A percentile compares a stretch with the other conserved stretches of the same genome.
phyloP scores from a whole-genome alignment of 2,113 vertebrate species.

The Coregonus clupeaformis region DNA sequence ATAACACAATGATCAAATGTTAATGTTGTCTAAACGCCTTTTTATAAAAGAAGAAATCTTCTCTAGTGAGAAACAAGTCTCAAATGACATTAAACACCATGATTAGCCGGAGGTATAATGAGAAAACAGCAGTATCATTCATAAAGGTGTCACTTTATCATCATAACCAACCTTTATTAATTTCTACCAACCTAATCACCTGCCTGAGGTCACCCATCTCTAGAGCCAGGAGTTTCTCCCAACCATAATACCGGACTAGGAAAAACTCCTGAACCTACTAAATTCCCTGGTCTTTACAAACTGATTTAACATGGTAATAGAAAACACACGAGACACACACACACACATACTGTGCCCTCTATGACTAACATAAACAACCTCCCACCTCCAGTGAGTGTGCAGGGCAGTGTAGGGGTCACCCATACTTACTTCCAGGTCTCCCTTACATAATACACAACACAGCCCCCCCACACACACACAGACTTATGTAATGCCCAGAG shows the following conservation, averaged over 20 bases:
- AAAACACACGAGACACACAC: background rate
- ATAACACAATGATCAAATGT: no score
- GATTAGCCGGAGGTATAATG: no score
- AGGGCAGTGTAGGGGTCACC: slow-evolving; percentile 1
- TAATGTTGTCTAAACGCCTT: background rate
- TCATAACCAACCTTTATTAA: no score
- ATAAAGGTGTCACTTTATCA: background rate
- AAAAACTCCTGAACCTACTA: no score
- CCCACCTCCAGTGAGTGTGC: slow-evolving; percentile 2
- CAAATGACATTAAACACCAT: no score
- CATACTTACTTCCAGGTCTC: slow-evolving; percentile 54
- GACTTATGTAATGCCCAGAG: slow-evolving; percentile 63
- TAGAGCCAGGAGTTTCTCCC: no score
- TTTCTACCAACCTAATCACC: no score
- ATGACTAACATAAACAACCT: background rate
- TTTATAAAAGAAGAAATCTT: background rate
- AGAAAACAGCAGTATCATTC: no score
- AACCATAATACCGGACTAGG: no score
- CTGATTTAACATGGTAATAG: background rate
- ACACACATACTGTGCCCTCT: background rate
- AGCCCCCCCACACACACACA: slow-evolving; percentile 36
- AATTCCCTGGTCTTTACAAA: no score
- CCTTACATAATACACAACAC: slow-evolving; percentile 66
- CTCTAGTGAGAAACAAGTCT: no score
- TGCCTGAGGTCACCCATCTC: no score